Base-by-base conservation (phyloP, 2,888 invertebrate genomes). In the Elegia similella region DNA sequence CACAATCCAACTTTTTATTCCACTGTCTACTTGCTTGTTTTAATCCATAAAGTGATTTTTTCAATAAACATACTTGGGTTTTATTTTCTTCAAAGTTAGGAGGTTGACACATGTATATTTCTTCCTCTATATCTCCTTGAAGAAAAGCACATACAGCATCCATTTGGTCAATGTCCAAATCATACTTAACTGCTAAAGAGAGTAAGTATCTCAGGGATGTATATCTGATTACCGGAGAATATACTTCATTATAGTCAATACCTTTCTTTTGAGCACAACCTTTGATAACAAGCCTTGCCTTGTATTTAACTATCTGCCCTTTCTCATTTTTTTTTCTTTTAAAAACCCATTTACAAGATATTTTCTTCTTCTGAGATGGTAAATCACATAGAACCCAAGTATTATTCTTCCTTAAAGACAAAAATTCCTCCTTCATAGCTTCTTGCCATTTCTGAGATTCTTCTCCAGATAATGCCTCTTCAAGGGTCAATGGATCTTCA, bases 291-390 rank as follows among this genome's bases (percentile, higher is more conserved):
- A 64, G 46, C 42, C 63, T 34, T 7, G 63, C 63, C 15, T 50
- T 55, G 52, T 64, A 65, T 34, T 60, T 57, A 8, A 59, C 46
- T 42, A 69, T 44, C 23, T 57, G 13, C n/a, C 67, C 70, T 46
- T 61, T 54, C 17, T 58, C 52, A 57, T 67, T 46, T n/a, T 52
- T 60, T 55, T 70, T 72, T 0, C 47, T 62, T 47, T 68, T 70
- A 53, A 62, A 70, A 3, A 70, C 62, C 67, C 70, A 74, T 60
- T 68, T 71, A 44, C 61, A 60, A 23, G 62, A 60, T 13, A 72
- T 61, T 0, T 58, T 23, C 38, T 60, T 60, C 50, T 58, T 61
- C 30, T 52, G 48, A 6, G 29, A 1, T 1, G 52, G 57, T 34
- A 44, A 23, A 7, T 10, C 10, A 17, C 32, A 44, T 6, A 57